Percentiles rank a stretch among this genome's conserved stretches.
Conservation (phyloP, 2,888 invertebrate genomes). For the Drosophila diplacantha region DNA sequence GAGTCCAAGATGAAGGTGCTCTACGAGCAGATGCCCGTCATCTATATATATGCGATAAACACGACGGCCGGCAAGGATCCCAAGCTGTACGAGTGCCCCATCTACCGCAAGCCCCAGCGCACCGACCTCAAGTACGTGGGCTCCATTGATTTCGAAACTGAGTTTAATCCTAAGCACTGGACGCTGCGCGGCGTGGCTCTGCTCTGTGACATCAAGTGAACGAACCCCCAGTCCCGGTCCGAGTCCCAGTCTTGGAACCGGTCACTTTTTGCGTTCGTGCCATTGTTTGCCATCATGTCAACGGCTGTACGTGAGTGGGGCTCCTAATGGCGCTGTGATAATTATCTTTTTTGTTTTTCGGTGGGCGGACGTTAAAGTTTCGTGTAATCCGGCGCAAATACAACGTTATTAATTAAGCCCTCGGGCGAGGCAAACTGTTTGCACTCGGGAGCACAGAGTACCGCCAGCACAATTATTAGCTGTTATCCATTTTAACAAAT, state of each 20-base stretch:
- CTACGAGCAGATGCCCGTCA: conserved; percentile 97
- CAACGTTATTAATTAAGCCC: conserved; percentile 62
- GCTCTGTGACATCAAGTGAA: conserved; percentile 96
- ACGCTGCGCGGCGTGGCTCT: conserved; percentile 96
- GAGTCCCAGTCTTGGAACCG: conserved; percentile 3
- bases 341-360: conserved; percentile 50
- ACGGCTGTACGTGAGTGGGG: conserved; percentile 60
- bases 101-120: conserved; percentile 95
- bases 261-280: conserved; percentile 16
- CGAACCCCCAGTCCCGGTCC: neutral
- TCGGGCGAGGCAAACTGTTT: conserved; percentile 43
- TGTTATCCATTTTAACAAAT: conserved; percentile 38
- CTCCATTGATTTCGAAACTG: conserved; percentile 95
- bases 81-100: conserved; percentile 95
- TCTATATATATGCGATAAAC: conserved; percentile 96
- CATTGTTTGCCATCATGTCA: conserved; percentile 57
- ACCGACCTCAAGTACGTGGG: conserved; percentile 97
- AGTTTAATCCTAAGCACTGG: conserved; percentile 96
- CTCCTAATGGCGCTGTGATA: conserved; percentile 59
- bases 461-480: conserved; percentile 53
- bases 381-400: conserved; percentile 49
- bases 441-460: conserved; percentile 29
- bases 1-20: conserved; percentile 95
- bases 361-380: conserved; percentile 46
- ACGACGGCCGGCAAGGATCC: conserved; percentile 95